These are phyloP conservation scores for Lumbricus terrestris DNA, from an alignment of 2,888 invertebrate species.

Conservation along the genomic window DNA sequence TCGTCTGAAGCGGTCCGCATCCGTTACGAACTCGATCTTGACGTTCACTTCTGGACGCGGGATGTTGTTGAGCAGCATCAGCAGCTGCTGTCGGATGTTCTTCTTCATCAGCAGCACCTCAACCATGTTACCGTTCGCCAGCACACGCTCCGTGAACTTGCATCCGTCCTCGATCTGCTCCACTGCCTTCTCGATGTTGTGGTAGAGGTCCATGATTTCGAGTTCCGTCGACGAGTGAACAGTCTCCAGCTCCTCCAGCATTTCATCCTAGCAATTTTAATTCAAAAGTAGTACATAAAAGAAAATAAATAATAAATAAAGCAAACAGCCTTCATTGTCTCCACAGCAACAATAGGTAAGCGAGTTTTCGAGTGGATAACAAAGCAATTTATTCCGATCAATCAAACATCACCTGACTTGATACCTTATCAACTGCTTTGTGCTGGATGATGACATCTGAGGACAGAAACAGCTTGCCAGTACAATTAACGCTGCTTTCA, in stretches of 20 bases:
- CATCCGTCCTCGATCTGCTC: slow-evolving; percentile 83
- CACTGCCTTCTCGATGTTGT: slow-evolving; percentile 76
- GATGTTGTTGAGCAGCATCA: slow-evolving; percentile 75
- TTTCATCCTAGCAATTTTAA: slow-evolving; percentile 69
- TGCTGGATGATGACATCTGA: no score
- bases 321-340: not conserved
- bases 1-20: slow-evolving; percentile 75
- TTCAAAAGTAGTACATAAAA: not conserved
- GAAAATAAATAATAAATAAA: not conserved
- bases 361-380: no score
- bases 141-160: slow-evolving; percentile 76
- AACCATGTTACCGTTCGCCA: slow-evolving; percentile 80
- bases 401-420: no score
- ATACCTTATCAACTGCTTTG: no score
- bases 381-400: no score
- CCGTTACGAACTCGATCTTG: slow-evolving; percentile 72
- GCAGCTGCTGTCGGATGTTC: slow-evolving; percentile 74
- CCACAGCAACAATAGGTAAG: no score
- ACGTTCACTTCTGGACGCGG: slow-evolving; percentile 79
- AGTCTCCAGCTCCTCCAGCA: slow-evolving; percentile 59
- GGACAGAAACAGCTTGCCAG: no score
- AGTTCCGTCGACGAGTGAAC: slow-evolving; percentile 79
- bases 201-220: slow-evolving; percentile 83
- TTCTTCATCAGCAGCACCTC: slow-evolving; percentile 78
- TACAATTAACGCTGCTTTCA: no score